These are phyloP conservation scores for Prosapia bicincta DNA, from an alignment of 2,888 invertebrate species.

Conservation along the genomic window DNA sequence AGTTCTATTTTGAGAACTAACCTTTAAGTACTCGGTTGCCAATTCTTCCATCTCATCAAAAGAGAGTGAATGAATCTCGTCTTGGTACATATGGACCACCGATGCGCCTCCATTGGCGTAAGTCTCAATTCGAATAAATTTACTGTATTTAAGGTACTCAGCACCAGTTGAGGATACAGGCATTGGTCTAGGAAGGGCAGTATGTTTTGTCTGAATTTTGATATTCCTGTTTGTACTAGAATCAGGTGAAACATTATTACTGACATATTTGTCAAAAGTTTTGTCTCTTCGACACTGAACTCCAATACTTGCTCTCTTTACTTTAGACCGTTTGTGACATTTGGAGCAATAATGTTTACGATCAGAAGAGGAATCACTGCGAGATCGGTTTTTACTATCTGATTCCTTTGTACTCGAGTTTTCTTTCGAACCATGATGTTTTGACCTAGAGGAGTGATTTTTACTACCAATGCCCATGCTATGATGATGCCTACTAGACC, in stretches of 20 bases:
- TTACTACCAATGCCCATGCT: background rate
- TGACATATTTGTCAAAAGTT: constrained; percentile 39
- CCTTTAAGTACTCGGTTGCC: constrained; percentile 84
- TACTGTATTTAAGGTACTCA: constrained; percentile 35
- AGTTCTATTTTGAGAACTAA: too few species aligned
- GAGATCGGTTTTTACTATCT: background rate
- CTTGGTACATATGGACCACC: constrained; percentile 86
- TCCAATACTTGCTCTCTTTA: constrained; percentile 66
- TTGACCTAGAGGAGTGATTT: background rate
- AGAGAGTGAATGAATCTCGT: constrained; percentile 75
- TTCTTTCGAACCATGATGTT: background rate
- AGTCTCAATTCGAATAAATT: constrained; percentile 82
- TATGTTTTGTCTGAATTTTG: constrained; percentile 16
- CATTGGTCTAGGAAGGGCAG: constrained; percentile 37
- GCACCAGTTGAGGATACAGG: constrained; percentile 33
- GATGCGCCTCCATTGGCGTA: constrained; percentile 95
- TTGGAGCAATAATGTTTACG: constrained; percentile 52
- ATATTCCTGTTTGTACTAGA: constrained; percentile 8
- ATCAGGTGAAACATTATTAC: constrained; percentile 15
- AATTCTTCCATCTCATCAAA: constrained; percentile 70
- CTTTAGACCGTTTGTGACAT: constrained; percentile 61
- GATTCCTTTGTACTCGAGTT: background rate
- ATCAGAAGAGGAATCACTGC: background rate
- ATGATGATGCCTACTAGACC: background rate
- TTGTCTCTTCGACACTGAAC: constrained; percentile 64